Percentiles rank a stretch among this genome's conserved stretches.
These are phyloP conservation scores for Leptura quadrifasciata DNA, from an alignment of 2,888 invertebrate genomes.

Conservation along the genomic window DNA sequence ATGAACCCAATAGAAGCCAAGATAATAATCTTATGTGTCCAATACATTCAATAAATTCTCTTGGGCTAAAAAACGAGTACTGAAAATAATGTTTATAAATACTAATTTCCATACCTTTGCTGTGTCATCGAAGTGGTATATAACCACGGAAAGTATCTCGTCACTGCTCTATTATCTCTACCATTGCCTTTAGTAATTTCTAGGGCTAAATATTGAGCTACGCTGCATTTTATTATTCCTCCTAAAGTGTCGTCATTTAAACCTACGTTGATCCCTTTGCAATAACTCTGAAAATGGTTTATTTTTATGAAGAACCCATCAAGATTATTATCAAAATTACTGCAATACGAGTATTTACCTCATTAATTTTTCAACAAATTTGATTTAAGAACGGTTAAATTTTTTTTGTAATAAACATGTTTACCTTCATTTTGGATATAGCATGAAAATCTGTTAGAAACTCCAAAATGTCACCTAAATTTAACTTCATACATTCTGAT, in stretches of 20 bases:
- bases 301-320: neutral
- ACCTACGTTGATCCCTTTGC: conserved; percentile 80
- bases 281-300: conserved; percentile 77
- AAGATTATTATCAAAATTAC: neutral
- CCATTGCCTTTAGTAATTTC: conserved; percentile 94
- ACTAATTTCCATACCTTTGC: conserved; percentile 81
- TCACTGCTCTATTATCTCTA: conserved; percentile 87
- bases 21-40: conserved; percentile 95
- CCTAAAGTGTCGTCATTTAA: conserved; percentile 97
- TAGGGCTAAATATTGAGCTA: conserved; percentile 94
- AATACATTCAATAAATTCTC: conserved; percentile 96
- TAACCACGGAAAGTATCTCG: conserved; percentile 92
- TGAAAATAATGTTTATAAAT: conserved; percentile 21
- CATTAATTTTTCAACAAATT: too few relatives aligned
- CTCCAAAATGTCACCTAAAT: conserved; percentile 94
- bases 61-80: conserved; percentile 78
- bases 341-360: conserved; percentile 78
- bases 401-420: too few relatives aligned
- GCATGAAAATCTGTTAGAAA: conserved; percentile 97
- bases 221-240: conserved; percentile 95
- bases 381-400: too few relatives aligned
- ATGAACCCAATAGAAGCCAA: conserved; percentile 96
- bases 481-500: conserved; percentile 94
- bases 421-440: conserved; percentile 95
- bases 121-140: conserved; percentile 87